Percentiles rank a stretch among this genome's conserved stretches.
phyloP scores from a whole-genome alignment of 2,888 invertebrate species.

The Leucozona laternaria region DNA sequence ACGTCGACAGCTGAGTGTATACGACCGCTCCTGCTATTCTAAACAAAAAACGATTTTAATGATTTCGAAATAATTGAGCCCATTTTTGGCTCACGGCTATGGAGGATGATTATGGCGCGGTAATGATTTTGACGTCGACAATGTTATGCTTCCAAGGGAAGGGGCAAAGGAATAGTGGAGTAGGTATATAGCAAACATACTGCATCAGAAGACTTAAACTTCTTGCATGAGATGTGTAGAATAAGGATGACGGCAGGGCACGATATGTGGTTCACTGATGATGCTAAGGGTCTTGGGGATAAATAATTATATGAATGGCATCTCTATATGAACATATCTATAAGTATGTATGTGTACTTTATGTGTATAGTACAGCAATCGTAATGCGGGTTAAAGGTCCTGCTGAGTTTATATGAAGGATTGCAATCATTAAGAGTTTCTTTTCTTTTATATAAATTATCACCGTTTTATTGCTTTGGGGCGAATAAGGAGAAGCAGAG shows the following conservation, averaged over 20 bases:
- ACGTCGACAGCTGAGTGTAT: constrained; percentile 15
- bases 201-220: constrained; percentile 47
- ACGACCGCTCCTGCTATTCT: constrained; percentile 65
- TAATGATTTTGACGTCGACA: constrained; percentile 75
- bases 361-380: constrained; percentile 29
- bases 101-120: constrained; percentile 76
- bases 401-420: constrained; percentile 37
- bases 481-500: background rate
- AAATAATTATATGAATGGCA: constrained; percentile 71
- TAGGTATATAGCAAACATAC: constrained; percentile 18
- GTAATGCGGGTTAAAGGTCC: constrained; percentile 71
- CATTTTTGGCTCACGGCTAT: constrained; percentile 77
- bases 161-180: background rate
- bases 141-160: constrained; percentile 44
- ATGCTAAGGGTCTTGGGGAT: constrained; percentile 72
- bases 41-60: constrained; percentile 77
- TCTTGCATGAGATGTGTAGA: constrained; percentile 50
- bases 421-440: constrained; percentile 72
- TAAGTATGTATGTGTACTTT: background rate
- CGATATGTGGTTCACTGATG: constrained; percentile 73
- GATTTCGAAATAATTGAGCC: constrained; percentile 78
- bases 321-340: background rate
- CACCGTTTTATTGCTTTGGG: constrained; percentile 43
- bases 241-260: constrained; percentile 44
- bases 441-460: constrained; percentile 61